Percentiles rank a stretch among this genome's conserved stretches.
phyloP scores from a whole-genome alignment of 2,113 vertebrate species.

The Tupaia chinensis region DNA sequence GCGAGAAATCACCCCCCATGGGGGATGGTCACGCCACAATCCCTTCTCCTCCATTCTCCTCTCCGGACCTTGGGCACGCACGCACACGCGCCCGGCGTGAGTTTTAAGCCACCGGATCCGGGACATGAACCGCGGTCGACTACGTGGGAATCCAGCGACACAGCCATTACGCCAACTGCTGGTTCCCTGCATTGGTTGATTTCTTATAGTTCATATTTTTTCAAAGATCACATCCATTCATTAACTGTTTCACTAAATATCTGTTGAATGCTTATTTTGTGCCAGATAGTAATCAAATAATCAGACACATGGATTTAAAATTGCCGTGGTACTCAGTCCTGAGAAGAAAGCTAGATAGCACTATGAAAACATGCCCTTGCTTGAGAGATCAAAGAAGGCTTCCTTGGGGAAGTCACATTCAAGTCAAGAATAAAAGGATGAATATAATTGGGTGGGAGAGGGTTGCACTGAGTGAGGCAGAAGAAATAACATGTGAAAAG shows the following conservation, averaged over 20 bases:
- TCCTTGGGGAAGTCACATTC: not conserved
- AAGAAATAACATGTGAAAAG: not conserved
- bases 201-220: not conserved
- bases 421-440: not conserved
- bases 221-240: slow-evolving; percentile 1
- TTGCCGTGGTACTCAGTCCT: not conserved
- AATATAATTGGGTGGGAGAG: not conserved
- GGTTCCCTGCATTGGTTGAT: not conserved
- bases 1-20: too few relatives aligned
- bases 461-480: not conserved
- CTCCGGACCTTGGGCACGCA: too few relatives aligned
- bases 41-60: too few relatives aligned
- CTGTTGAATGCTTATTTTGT: slow-evolving; percentile 30
- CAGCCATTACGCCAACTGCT: too few relatives aligned
- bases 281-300: not conserved
- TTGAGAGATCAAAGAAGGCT: not conserved
- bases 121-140: too few relatives aligned
- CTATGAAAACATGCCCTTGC: not conserved
- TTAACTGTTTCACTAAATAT: not conserved
- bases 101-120: too few relatives aligned
- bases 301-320: slow-evolving; percentile 11
- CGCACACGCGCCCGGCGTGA: too few relatives aligned
- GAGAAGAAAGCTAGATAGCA: not conserved
- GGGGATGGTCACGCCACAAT: too few relatives aligned
- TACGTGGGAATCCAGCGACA: too few relatives aligned